Evolutionary conservation across 2,113 vertebrate species (phyloP).

Genomic region (Lamprotornis superbus): DNA sequence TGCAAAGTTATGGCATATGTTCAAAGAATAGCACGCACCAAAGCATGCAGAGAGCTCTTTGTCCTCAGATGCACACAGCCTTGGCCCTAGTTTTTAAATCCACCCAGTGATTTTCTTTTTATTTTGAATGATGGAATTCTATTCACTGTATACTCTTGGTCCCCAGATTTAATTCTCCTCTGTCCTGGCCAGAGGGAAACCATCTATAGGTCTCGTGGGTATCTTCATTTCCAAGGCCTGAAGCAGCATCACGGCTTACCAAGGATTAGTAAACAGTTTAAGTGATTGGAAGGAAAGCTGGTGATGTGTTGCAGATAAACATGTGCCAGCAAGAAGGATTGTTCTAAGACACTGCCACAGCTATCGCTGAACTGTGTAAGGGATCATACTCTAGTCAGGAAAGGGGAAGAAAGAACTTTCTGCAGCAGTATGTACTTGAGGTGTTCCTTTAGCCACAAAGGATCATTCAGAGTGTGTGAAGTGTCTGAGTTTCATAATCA

Average conservation of each 20-base stretch:
- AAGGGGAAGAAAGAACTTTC: background rate
- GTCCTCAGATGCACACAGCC: background rate
- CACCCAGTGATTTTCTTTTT: background rate
- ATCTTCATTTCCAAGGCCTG: background rate
- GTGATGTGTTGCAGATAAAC: background rate
- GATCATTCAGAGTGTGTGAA: background rate
- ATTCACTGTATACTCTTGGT: background rate
- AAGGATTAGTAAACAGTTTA: background rate
- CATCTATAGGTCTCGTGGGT: background rate
- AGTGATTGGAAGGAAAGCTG: background rate
- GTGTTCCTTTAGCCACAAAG: background rate
- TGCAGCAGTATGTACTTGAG: background rate
- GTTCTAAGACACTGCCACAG: background rate
- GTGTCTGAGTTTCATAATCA: background rate
- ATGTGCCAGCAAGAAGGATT: background rate
- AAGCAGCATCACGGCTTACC: background rate
- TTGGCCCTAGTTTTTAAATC: background rate
- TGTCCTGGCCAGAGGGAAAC: background rate
- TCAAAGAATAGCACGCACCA: slow-evolving; percentile 1
- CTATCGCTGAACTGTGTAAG: background rate
- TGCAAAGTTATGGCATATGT: background rate
- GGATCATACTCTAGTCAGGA: background rate
- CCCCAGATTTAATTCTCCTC: background rate
- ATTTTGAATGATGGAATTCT: background rate
- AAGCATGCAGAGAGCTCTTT: background rate